Evolutionary conservation across 1,140 invertebrate species (phyloP).

Genomic region (Caenorhabditis inopinata): DNA sequence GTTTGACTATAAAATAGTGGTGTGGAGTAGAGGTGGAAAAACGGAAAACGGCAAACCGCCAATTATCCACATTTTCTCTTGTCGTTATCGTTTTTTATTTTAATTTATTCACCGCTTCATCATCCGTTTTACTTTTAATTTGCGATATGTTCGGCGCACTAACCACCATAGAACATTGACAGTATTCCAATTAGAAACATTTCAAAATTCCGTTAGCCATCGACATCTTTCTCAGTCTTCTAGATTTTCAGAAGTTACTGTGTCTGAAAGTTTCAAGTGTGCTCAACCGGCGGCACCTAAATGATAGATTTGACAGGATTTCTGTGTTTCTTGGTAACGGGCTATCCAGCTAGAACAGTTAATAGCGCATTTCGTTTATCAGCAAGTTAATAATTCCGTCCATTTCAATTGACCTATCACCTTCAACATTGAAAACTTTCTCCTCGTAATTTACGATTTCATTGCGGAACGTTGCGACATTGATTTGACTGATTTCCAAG

Average conservation of each 20-base stretch:
- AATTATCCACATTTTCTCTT: neutral
- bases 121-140: no score
- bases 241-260: neutral
- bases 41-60: neutral
- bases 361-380: neutral
- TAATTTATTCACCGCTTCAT: no score
- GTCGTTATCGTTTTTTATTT: no score
- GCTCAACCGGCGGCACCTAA: no score
- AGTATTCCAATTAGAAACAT: no score
- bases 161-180: no score
- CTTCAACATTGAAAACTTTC: neutral
- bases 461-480: neutral
- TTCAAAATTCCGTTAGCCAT: no score
- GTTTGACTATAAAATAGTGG: neutral
- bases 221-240: neutral
- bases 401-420: conserved; percentile 31
- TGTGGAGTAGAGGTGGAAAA: neutral
- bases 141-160: no score
- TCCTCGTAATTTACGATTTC: neutral
- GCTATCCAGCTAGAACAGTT: no score
- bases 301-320: no score
- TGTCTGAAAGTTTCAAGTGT: conserved; percentile 8
- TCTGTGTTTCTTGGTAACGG: no score
- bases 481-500: neutral
- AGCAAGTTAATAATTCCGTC: neutral